phyloP scores from a whole-genome alignment of 2,888 invertebrate genomes.

The Mycogona germanica region DNA sequence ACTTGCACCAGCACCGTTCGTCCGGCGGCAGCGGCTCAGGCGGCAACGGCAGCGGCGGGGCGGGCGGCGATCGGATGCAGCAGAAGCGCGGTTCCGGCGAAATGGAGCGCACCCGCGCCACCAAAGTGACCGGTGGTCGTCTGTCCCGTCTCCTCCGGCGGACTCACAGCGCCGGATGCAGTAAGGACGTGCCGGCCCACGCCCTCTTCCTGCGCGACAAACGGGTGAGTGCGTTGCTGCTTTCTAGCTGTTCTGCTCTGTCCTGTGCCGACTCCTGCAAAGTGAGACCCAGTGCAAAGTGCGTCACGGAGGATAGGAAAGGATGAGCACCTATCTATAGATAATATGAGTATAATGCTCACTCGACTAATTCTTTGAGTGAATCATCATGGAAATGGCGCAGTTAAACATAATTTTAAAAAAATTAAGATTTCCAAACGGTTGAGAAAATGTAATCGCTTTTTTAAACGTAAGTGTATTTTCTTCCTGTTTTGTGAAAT shows the following conservation, averaged over 20 bases:
- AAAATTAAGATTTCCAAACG: no score
- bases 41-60: not conserved
- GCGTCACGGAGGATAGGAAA: no score
- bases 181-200: conserved; percentile 33
- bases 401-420: no score
- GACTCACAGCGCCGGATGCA: conserved; percentile 28
- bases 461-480: no score
- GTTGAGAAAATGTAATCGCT: no score
- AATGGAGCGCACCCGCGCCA: conserved; percentile 8
- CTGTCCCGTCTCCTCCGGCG: conserved; percentile 17
- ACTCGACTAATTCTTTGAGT: no score
- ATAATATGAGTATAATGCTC: no score
- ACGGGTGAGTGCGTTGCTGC: conserved; percentile 13
- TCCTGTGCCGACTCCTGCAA: no score
- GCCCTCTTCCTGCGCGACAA: conserved; percentile 29
- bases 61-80: conserved; percentile 15
- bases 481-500: no score
- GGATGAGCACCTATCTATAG: no score
- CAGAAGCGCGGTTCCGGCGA: conserved; percentile 18
- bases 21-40: not conserved
- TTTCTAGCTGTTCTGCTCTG: conserved; percentile 10
- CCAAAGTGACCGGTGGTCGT: not conserved
- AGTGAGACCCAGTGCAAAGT: no score
- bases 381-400: no score
- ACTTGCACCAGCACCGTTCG: conserved; percentile 5